Evolutionary conservation across 2,113 vertebrate species (phyloP), one percentile per base, ranked within the genome.

Genomic region (Sebastes schlegelii): DNA sequence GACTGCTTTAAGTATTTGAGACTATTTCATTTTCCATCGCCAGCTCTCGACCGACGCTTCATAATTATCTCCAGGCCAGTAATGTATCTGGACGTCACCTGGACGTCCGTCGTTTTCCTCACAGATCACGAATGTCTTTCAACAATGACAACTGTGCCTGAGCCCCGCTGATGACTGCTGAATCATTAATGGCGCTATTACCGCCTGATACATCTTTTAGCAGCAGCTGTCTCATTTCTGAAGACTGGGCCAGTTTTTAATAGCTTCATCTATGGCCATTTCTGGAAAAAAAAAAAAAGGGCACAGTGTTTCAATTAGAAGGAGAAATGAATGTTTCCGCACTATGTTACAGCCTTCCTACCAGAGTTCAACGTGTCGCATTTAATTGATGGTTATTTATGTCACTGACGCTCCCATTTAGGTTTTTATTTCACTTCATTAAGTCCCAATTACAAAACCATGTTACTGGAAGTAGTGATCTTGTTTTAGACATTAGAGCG

Each of bases 131-230:
- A 62, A 91, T 45, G 74, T 82, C 83, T 85, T 87, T 80, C 74
- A 79, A 69, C 88, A 60, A 9, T 86, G 88, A 89, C 77, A 63
- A 74, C 58, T 83, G 63, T 42, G 65, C 74, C 78, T 4, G 74
- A 70, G 69, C 26, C 65, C 70, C 42, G 16, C 83, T 74, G 89
- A 89, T 80, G 79, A 84, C 73, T 85, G 66, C 72, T 92, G 80
- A 94, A 93, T 91, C 91, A 78, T 93, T 93, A 74, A 94, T 91
- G 83, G 49, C 26, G 13, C 92, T 81, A 89, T 92, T 92, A 92
- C 90, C 17, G 77, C 61, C 72, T 19, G 75, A 87, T 91, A 63
- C 77, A 63, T 92, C 82, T 93, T 84, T 74, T 60, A 80, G 72
- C 69, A 79, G 81, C 26, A 45, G 71, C 60, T 11, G 45, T 75